phyloP scores from a whole-genome alignment of 2,113 vertebrate genomes.

The Psittacula cyanocephala region DNA sequence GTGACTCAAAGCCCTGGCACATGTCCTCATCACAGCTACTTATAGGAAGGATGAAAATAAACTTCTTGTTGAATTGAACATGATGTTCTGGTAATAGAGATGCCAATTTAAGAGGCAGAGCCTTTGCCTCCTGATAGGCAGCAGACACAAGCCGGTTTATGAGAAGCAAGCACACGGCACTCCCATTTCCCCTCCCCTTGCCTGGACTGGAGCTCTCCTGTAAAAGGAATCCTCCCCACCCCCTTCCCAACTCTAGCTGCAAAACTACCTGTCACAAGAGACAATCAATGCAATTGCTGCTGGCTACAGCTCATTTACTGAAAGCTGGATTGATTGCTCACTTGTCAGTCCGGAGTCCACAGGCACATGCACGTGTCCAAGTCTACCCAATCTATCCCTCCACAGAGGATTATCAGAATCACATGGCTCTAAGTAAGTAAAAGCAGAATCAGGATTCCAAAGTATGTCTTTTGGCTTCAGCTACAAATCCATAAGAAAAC shows the following conservation, averaged over 20 bases:
- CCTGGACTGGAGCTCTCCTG: not conserved
- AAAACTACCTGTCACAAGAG: not conserved
- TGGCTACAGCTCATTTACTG: not conserved
- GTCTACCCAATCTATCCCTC: not conserved
- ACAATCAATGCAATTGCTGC: slow-evolving; percentile 27
- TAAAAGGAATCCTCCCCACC: not conserved
- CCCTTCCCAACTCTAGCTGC: not conserved
- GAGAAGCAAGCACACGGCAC: not conserved
- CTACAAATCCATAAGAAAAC: not conserved
- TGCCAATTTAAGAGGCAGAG: slow-evolving; percentile 27
- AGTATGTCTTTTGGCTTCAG: not conserved
- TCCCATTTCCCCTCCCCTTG: not conserved
- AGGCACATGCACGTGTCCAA: not conserved
- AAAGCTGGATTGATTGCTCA: slow-evolving; percentile 1
- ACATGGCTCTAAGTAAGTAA: not conserved
- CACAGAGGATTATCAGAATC: not conserved
- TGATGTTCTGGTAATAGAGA: slow-evolving; percentile 52
- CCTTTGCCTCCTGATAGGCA: not conserved
- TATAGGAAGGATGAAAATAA: slow-evolving; percentile 64
- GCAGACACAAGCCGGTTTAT: not conserved
- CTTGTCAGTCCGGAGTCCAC: not conserved
- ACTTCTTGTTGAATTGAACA: slow-evolving; percentile 39
- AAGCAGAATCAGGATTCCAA: not conserved
- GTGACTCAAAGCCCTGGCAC: slow-evolving; percentile 58
- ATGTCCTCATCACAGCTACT: slow-evolving; percentile 20